Evolutionary conservation across 2,888 invertebrate species (phyloP).

Genomic region (Leptothorax acervorum): DNA sequence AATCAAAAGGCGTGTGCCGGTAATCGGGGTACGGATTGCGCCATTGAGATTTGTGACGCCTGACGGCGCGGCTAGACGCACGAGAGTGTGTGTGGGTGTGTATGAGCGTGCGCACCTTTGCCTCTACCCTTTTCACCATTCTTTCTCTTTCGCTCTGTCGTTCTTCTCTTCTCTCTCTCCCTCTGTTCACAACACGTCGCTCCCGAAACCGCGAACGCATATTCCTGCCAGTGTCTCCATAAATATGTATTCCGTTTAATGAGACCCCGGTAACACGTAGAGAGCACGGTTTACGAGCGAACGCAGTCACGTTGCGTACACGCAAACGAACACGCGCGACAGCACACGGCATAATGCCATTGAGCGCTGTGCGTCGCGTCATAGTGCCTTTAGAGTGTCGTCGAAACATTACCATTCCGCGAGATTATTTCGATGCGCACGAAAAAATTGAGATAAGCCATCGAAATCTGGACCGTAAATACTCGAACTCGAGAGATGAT

Average conservation of each 20-base stretch:
- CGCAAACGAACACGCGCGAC: slow-evolving; percentile 50
- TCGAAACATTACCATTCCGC: slow-evolving; percentile 50
- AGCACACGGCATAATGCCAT: slow-evolving; percentile 63
- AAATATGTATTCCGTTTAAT: slow-evolving; percentile 78
- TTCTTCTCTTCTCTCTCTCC: slow-evolving; percentile 7
- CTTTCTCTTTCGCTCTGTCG: slow-evolving; percentile 1
- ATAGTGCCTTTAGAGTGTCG: slow-evolving; percentile 59
- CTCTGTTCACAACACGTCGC: slow-evolving; percentile 28
- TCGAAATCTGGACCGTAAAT: not conserved
- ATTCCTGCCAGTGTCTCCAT: slow-evolving; percentile 69
- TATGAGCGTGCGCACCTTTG: not conserved
- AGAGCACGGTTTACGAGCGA: slow-evolving; percentile 64
- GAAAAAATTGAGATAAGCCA: not conserved
- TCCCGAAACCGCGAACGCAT: slow-evolving; percentile 56
- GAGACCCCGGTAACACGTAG: slow-evolving; percentile 65
- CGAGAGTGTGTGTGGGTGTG: slow-evolving; percentile 50
- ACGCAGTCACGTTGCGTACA: slow-evolving; percentile 64
- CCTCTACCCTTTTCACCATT: slow-evolving; percentile 24
- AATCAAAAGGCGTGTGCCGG: slow-evolving; percentile 71
- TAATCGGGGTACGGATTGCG: slow-evolving; percentile 70
- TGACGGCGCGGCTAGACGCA: slow-evolving; percentile 70
- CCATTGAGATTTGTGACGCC: slow-evolving; percentile 76
- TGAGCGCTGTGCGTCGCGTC: slow-evolving; percentile 65
- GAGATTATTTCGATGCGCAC: not conserved
- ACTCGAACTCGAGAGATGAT: not conserved